These are phyloP conservation scores for Phorcus lineatus DNA, from an alignment of 2,888 invertebrate species.

Conservation along the genomic window DNA sequence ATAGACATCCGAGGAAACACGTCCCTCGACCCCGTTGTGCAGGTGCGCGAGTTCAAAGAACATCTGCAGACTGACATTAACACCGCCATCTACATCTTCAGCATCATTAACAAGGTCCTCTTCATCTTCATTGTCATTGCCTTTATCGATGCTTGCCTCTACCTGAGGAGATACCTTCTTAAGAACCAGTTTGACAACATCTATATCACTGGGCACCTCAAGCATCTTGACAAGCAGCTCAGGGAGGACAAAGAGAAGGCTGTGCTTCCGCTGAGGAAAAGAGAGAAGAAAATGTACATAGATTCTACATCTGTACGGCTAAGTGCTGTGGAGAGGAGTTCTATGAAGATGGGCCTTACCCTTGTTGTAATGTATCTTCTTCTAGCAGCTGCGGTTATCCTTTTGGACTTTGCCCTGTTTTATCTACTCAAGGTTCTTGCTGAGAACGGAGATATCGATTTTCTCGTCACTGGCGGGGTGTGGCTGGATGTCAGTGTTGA, in stretches of 20 bases:
- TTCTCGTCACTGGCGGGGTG: background rate
- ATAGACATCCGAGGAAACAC: conserved; percentile 4
- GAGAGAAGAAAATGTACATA: conserved; percentile 12
- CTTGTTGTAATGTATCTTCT: conserved; percentile 5
- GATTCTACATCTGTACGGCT: background rate
- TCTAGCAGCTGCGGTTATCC: background rate
- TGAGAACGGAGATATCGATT: background rate
- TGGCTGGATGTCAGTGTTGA: background rate
- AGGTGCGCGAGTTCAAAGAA: background rate
- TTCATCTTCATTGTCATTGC: background rate
- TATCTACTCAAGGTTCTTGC: background rate
- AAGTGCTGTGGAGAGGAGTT: background rate
- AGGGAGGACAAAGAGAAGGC: background rate
- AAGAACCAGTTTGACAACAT: conserved; percentile 15
- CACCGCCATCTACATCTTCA: background rate
- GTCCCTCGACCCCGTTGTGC: background rate
- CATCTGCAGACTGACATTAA: background rate
- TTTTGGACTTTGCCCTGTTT: conserved; percentile 10
- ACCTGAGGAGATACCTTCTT: background rate
- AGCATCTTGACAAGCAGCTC: background rate
- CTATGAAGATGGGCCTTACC: conserved; percentile 11
- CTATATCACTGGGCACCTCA: background rate
- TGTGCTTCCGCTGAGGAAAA: conserved; percentile 2
- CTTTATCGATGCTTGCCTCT: conserved; percentile 7
- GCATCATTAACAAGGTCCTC: conserved; percentile 1